phyloP scores from a whole-genome alignment of 2,113 vertebrate species.

The Brachyhypopomus gauderio region DNA sequence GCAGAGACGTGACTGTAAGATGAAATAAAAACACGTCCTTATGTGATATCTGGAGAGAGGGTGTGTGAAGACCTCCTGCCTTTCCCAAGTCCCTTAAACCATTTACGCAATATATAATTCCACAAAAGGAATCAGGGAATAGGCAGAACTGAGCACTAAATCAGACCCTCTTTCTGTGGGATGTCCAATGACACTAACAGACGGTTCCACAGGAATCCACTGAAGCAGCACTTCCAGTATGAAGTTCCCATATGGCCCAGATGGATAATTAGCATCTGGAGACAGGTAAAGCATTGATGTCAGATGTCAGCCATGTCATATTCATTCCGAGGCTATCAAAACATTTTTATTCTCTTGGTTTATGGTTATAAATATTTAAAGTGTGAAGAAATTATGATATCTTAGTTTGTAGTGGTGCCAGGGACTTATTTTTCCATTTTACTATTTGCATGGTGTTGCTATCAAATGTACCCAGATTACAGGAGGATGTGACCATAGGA shows the following conservation, averaged over 20 bases:
- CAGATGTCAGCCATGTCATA: conserved; percentile 65
- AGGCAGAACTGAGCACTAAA: conserved; percentile 50
- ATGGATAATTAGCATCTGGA: conserved; percentile 63
- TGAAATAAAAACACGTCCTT: background rate
- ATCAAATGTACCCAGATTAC: background rate
- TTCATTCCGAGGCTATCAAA: conserved; percentile 58
- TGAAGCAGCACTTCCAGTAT: conserved; percentile 66
- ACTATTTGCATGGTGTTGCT: background rate
- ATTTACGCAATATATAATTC: conserved; percentile 60
- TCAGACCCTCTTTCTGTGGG: conserved; percentile 57
- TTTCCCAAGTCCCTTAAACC: conserved; percentile 47
- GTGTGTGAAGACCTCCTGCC: conserved; percentile 28
- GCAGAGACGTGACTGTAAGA: conserved; percentile 35
- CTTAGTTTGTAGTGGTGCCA: conserved; percentile 2
- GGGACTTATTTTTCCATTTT: background rate
- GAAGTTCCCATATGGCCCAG: conserved; percentile 71
- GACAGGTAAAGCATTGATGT: conserved; percentile 63
- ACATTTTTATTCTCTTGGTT: conserved; percentile 37
- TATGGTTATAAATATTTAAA: conserved; percentile 43
- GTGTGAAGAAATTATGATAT: conserved; percentile 30
- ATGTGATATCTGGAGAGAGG: conserved; percentile 41
- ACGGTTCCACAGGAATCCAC: conserved; percentile 71
- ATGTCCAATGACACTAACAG: conserved; percentile 75
- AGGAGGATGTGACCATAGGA: background rate
- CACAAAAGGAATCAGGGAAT: conserved; percentile 50